Evolutionary conservation across 2,888 invertebrate genomes (phyloP).

Genomic region (Aplocera efformata): DNA sequence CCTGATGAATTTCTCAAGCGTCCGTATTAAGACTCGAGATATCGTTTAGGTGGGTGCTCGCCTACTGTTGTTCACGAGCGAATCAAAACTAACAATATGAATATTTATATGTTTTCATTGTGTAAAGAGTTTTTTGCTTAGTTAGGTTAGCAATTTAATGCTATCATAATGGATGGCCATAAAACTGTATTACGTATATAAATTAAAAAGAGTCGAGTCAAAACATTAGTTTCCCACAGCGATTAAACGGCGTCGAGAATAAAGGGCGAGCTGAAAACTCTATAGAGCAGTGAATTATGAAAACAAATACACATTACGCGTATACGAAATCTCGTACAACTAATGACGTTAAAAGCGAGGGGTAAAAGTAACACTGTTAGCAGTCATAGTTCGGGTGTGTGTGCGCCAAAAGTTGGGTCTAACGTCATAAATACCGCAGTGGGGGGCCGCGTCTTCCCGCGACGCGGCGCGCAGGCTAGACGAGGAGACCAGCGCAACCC

Average conservation of each 20-base stretch:
- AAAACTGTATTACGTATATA: constrained; percentile 52
- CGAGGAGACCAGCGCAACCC: constrained; percentile 20
- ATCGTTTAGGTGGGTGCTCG: constrained; percentile 35
- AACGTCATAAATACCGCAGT: constrained; percentile 72
- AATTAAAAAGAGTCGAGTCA: constrained; percentile 54
- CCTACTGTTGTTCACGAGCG: constrained; percentile 55
- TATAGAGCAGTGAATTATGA: constrained; percentile 64
- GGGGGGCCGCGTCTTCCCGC: constrained; percentile 48
- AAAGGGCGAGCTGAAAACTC: constrained; percentile 63
- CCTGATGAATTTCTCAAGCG: constrained; percentile 58
- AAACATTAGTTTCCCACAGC: constrained; percentile 70
- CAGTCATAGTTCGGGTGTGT: constrained; percentile 73
- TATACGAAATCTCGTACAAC: constrained; percentile 74
- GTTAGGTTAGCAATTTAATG: constrained; percentile 10
- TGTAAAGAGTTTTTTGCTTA: constrained; percentile 32
- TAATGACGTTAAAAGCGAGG: constrained; percentile 77
- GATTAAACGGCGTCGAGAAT: constrained; percentile 57
- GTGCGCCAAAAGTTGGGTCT: constrained; percentile 73
- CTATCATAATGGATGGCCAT: constrained; percentile 37
- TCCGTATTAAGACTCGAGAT: constrained; percentile 50
- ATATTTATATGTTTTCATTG: constrained; percentile 43
- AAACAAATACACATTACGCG: constrained; percentile 75
- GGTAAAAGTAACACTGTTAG: constrained; percentile 74
- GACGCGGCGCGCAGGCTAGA: constrained; percentile 30
- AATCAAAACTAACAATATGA: constrained; percentile 43